Evolutionary conservation across 2,797 vertebrate species (phyloP).

Genomic region (Pipistrellus pipistrellus): DNA sequence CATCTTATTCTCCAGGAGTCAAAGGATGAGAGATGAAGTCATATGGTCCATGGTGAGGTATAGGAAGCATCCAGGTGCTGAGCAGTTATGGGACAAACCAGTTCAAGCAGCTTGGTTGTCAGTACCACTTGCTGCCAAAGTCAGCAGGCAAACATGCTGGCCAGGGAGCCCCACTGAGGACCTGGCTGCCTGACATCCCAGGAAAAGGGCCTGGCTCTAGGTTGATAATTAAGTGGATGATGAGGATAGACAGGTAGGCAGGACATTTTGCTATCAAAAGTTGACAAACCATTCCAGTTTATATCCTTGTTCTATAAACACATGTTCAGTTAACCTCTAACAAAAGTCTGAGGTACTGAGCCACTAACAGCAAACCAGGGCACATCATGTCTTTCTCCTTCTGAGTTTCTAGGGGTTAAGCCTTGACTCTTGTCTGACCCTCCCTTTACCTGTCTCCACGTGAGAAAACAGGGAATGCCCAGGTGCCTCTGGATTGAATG

Average conservation of each 20-base stretch:
- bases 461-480: rapidly evolving
- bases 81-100: rapidly evolving
- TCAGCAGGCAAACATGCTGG: rapidly evolving
- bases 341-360: rapidly evolving
- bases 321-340: no score
- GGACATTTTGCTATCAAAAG: background rate
- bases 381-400: rapidly evolving
- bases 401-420: background rate
- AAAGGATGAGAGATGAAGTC: conserved; percentile 72
- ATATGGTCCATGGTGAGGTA: conserved; percentile 59
- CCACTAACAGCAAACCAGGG: rapidly evolving
- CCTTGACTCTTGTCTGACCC: no score
- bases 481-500: rapidly evolving
- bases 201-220: background rate
- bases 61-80: rapidly evolving
- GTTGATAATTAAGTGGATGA: rapidly evolving
- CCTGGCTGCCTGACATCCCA: rapidly evolving
- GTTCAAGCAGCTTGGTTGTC: rapidly evolving
- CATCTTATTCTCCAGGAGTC: conserved; percentile 75
- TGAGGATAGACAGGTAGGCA: rapidly evolving
- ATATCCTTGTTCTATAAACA: rapidly evolving
- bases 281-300: background rate
- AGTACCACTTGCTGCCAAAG: rapidly evolving
- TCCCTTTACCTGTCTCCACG: no score
- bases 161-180: rapidly evolving